Evolutionary conservation across 2,113 vertebrate genomes (phyloP).

Genomic region (Hemiscyllium ocellatum): DNA sequence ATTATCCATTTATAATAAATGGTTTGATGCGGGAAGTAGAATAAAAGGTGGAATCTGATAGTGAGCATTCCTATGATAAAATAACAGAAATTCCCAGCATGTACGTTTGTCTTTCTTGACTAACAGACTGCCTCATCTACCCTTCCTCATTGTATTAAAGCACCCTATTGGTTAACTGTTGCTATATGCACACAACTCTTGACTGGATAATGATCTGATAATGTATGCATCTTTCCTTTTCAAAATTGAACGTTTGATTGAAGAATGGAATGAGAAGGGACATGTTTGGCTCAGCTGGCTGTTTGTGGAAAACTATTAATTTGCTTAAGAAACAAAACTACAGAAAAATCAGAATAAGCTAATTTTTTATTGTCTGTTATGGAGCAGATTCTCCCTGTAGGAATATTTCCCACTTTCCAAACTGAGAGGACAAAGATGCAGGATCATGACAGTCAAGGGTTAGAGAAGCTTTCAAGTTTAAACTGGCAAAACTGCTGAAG

Average conservation of each 20-base stretch:
- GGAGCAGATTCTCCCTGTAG: background rate
- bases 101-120: background rate
- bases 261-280: background rate
- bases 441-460: background rate
- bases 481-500: background rate
- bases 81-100: background rate
- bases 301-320: background rate
- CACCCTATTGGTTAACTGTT: background rate
- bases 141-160: background rate
- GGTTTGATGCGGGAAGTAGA: background rate
- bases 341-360: background rate
- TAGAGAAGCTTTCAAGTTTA: background rate
- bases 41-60: background rate
- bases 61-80: background rate
- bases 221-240: background rate
- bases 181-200: background rate
- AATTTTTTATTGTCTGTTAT: background rate
- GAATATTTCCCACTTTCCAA: background rate
- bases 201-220: background rate
- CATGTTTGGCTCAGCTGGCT: background rate
- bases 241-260: background rate
- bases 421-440: background rate
- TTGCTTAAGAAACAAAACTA: background rate
- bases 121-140: background rate
- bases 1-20: constrained; percentile 1